Percentiles rank a stretch among this genome's conserved stretches.
phyloP scores from a whole-genome alignment of 2,888 invertebrate genomes.

The Griposia aprilina region DNA sequence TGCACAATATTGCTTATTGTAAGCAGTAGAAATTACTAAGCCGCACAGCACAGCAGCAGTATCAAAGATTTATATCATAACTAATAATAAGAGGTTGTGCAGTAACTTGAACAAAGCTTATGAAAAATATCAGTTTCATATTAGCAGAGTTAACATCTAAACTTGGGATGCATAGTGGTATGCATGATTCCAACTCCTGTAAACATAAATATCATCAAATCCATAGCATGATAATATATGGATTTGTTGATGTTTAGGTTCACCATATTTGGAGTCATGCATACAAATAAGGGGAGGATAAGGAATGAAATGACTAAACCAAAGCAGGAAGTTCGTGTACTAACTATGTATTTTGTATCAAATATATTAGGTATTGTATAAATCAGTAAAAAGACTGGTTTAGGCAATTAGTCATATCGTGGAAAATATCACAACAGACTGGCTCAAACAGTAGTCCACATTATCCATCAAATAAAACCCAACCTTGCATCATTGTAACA shows the following conservation, averaged over 20 bases:
- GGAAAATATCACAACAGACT: neutral
- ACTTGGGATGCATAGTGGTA: neutral
- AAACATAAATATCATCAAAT: neutral
- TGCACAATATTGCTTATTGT: neutral
- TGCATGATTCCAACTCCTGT: neutral
- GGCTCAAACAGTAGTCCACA: neutral
- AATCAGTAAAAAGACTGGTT: neutral
- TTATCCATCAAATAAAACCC: neutral
- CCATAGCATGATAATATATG: neutral
- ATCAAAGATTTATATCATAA: conserved; percentile 11
- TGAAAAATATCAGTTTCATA: neutral
- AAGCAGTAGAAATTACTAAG: neutral
- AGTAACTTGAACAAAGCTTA: neutral
- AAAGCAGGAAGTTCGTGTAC: conserved; percentile 30
- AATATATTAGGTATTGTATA: conserved; percentile 9
- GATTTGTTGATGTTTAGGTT: neutral
- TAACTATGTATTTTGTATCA: neutral
- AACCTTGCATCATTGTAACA: neutral
- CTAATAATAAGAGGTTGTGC: neutral
- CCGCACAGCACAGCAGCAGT: conserved; percentile 16
- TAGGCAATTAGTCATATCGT: conserved; percentile 3
- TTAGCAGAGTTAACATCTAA: neutral
- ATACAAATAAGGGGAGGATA: too few species aligned
- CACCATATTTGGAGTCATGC: neutral
- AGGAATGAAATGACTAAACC: conserved; percentile 1